Evolutionary conservation across 1,140 invertebrate species (phyloP).

Genomic region (Lepidurus packardi): DNA sequence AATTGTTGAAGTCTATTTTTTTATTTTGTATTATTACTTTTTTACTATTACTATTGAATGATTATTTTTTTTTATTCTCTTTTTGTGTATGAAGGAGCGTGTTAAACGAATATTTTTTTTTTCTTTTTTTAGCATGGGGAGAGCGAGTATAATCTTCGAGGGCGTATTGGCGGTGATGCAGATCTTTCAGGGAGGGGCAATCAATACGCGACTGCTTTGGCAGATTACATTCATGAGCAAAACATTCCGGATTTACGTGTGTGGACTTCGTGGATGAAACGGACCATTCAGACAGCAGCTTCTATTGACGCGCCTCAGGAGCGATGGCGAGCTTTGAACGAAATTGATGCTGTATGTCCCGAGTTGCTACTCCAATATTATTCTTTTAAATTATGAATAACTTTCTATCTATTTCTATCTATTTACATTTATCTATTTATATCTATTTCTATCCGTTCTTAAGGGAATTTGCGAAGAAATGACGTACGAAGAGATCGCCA

Average conservation of each 20-base stretch:
- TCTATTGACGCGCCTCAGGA: slow-evolving; percentile 91
- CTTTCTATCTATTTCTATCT: not conserved
- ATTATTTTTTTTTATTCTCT: not conserved
- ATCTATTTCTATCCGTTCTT: too few species aligned
- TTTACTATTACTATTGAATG: not conserved
- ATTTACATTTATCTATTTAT: too few species aligned
- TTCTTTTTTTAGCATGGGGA: slow-evolving; percentile 77
- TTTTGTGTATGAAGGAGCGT: not conserved
- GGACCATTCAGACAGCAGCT: slow-evolving; percentile 91
- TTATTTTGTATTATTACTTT: too few species aligned
- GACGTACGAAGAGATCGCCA: slow-evolving; percentile 96
- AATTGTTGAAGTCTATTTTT: too few species aligned
- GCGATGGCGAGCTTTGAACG: slow-evolving; percentile 95
- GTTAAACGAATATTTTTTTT: slow-evolving; percentile 22
- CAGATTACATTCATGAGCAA: slow-evolving; percentile 79
- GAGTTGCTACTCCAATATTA: not conserved
- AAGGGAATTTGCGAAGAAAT: slow-evolving; percentile 98
- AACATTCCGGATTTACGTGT: slow-evolving; percentile 85
- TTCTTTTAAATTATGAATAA: slow-evolving; percentile 22
- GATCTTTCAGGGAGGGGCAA: slow-evolving; percentile 72
- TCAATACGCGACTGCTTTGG: slow-evolving; percentile 73
- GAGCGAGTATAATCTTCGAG: slow-evolving; percentile 87
- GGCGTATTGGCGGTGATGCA: slow-evolving; percentile 93
- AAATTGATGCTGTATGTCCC: slow-evolving; percentile 88
- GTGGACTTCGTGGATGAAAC: slow-evolving; percentile 95